phyloP scores from a whole-genome alignment of 2,113 vertebrate species.

The Spilogale gracilis region DNA sequence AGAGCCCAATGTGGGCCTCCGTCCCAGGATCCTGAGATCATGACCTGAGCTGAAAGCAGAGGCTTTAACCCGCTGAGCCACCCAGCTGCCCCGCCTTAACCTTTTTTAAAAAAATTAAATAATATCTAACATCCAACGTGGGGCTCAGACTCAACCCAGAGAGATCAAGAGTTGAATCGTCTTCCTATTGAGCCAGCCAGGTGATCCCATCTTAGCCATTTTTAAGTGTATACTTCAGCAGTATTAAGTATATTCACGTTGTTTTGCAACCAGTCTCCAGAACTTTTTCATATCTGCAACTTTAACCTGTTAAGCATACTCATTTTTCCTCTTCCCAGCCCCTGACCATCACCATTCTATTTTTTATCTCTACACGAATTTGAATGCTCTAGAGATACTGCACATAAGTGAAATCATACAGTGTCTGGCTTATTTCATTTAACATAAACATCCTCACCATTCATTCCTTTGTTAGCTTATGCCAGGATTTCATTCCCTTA shows the following conservation, averaged over 20 bases:
- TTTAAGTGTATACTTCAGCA: background rate
- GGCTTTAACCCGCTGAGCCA: too few relatives aligned
- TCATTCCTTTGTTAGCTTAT: background rate
- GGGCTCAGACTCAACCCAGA: background rate
- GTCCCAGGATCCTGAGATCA: too few relatives aligned
- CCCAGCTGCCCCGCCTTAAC: too few relatives aligned
- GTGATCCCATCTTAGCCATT: background rate
- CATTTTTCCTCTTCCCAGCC: background rate
- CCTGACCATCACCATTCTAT: background rate
- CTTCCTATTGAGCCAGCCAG: background rate
- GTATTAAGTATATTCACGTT: background rate
- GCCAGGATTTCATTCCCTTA: slow-evolving; percentile 14
- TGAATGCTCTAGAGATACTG: background rate
- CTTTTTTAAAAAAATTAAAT: too few relatives aligned
- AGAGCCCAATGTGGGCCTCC: too few relatives aligned
- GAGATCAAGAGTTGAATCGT: background rate
- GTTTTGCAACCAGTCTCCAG: background rate
- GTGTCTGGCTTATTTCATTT: background rate
- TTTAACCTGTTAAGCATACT: background rate
- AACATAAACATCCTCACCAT: background rate
- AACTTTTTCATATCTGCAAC: slow-evolving; percentile 50
- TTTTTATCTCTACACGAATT: background rate
- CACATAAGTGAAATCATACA: background rate
- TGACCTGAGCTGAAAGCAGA: too few relatives aligned
- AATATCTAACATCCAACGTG: background rate